Conservation (phyloP, 2,888 invertebrate species). For the Ditula angustiorana region DNA sequence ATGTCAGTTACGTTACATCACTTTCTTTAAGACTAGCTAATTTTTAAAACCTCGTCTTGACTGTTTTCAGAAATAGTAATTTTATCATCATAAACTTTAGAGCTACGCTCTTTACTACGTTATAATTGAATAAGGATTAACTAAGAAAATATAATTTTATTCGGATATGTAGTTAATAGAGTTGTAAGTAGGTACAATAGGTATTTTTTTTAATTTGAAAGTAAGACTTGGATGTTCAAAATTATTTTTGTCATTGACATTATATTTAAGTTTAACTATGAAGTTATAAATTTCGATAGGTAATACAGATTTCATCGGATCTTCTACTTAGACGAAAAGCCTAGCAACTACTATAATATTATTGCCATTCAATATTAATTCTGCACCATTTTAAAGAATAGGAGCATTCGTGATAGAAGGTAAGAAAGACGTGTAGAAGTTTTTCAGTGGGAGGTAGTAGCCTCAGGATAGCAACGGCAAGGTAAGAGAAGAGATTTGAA, state of each 20-base stretch:
- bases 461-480: background rate
- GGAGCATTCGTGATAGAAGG: conserved; percentile 8
- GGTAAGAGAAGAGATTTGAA: too few species aligned
- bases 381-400: conserved; percentile 60
- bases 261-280: background rate
- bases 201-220: background rate
- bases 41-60: conserved; percentile 10
- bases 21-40: conserved; percentile 22
- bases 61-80: conserved; percentile 3
- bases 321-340: conserved; percentile 26
- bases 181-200: background rate
- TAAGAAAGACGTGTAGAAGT: background rate
- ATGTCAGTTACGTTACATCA: conserved; percentile 29
- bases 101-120: too few species aligned
- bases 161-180: conserved; percentile 26
- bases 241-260: background rate
- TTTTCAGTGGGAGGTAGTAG: background rate
- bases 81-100: too few species aligned
- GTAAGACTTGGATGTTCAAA: background rate
- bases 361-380: conserved; percentile 64
- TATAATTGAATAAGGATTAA: background rate
- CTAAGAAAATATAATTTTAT: conserved; percentile 23
- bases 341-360: conserved; percentile 52
- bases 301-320: conserved; percentile 16
- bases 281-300: background rate